Evolutionary conservation across 2,888 invertebrate species (phyloP), one percentile per base, ranked within the genome.

Genomic region (Andricus quercusramuli): DNA sequence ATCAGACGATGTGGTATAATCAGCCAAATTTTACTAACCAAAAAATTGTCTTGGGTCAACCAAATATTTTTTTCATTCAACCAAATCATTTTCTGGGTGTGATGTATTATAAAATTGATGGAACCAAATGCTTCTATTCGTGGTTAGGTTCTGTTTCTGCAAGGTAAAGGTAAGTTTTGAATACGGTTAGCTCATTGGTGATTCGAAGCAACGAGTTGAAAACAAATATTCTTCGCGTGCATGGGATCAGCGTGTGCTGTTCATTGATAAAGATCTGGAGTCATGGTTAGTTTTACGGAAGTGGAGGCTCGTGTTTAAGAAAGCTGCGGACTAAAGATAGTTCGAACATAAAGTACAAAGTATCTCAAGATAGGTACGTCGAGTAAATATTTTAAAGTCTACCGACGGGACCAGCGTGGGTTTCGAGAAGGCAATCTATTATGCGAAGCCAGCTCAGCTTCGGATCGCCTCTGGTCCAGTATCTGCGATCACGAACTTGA

Each of bases 211-310:
- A 74, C n/a, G 51, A 74, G 68, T 44, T 47, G 74, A 56, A 56
- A 74, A 62, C 62, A 62, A 15, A 74, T 74, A 74, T 51, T 32
- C 56, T 32, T 56, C 8, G 74, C 56, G 74, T 74, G 74, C 74
- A 56, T 74, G 56, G 56, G 74, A 74, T 74, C 74, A 74, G 51
- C 56, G 9, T 74, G 51, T 51, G 32, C 9, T 29, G 74, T 29
- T 74, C 56, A 74, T 56, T 74, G 74, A 56, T 74, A 74, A 74
- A 20, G 56, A 74, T 74, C 74, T 51, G 74, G 32, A 74, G 56
- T 74, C 74, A 74, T 74, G 74, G 74, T 74, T 74, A 74, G 56
- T 74, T 74, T 74, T 74, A 74, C 74, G 74, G 74, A 74, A 74
- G 74, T 74, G 37, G 74, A 74, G 56, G 51, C 32, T 20, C 51